A percentile compares a stretch with the other conserved stretches of the same genome.
phyloP scores from a whole-genome alignment of 2,797 vertebrate genomes.

The Chelidonichthys spinosus region DNA sequence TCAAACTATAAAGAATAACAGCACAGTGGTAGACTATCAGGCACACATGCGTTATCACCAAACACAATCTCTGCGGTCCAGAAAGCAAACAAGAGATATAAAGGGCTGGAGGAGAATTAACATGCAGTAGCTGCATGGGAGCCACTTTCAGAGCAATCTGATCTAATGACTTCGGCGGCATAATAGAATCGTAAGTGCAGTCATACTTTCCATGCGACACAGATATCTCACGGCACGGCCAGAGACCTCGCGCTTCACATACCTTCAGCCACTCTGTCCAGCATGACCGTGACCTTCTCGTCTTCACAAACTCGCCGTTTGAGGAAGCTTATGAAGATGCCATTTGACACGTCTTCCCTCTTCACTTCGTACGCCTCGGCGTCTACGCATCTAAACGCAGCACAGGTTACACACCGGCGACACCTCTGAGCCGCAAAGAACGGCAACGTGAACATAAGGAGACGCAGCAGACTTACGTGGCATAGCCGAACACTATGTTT shows the following conservation, averaged over 20 bases:
- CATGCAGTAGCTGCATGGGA: background rate
- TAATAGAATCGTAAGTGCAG: background rate
- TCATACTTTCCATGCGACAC: background rate
- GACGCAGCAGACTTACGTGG: slow-evolving; percentile 84
- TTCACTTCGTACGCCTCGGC: slow-evolving; percentile 90
- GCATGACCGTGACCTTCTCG: slow-evolving; percentile 90
- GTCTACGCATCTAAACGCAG: slow-evolving; percentile 84
- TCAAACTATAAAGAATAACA: background rate
- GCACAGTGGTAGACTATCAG: background rate
- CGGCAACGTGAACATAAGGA: background rate
- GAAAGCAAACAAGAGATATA: background rate
- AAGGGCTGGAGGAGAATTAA: background rate
- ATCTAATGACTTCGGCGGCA: background rate
- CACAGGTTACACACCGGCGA: slow-evolving; percentile 1
- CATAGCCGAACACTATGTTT: slow-evolving; percentile 91
- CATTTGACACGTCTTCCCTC: slow-evolving; percentile 85
- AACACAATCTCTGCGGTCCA: background rate
- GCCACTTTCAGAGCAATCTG: background rate
- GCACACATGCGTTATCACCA: background rate
- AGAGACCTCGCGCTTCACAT: slow-evolving; percentile 29
- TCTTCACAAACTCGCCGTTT: slow-evolving; percentile 87
- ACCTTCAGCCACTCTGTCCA: slow-evolving; percentile 92
- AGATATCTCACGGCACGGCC: background rate
- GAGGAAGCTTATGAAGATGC: slow-evolving; percentile 89
- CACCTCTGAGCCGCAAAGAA: background rate